Conservation (phyloP, 2,113 vertebrate genomes). For the Corythornis cristatus region DNA sequence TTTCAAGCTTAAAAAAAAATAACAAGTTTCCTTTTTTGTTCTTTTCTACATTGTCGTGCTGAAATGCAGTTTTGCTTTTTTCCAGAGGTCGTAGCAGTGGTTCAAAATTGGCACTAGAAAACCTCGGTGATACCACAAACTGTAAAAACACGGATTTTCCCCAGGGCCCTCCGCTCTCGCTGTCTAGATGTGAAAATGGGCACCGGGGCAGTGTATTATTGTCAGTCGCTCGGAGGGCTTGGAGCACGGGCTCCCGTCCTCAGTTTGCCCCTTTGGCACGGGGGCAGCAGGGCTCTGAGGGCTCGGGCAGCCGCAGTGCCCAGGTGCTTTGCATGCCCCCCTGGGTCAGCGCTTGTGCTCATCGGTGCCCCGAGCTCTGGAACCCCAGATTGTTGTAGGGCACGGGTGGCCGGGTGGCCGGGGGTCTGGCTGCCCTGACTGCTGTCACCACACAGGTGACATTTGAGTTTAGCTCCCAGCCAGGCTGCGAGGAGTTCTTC, state of each 20-base stretch:
- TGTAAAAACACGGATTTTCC: conserved; percentile 29
- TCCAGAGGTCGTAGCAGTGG: conserved; percentile 10
- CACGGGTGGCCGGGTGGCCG: not conserved
- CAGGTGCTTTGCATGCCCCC: not conserved
- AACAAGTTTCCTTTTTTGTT: conserved; percentile 60
- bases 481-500: not conserved
- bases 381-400: not conserved
- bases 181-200: conserved; percentile 35
- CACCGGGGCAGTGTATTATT: conserved; percentile 6
- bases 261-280: not conserved
- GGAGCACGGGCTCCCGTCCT: not conserved
- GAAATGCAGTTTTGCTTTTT: conserved; percentile 59
- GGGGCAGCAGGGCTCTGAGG: not conserved
- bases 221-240: conserved; percentile 1
- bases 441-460: not conserved
- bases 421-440: not conserved
- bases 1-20: conserved; percentile 66
- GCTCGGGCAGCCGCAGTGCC: not conserved
- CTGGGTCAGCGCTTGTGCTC: not conserved
- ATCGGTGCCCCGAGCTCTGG: not conserved
- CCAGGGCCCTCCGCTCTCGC: not conserved
- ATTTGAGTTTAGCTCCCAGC: not conserved
- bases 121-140: conserved; percentile 23
- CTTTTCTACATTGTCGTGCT: conserved; percentile 28
- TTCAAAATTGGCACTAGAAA: conserved; percentile 44